These are phyloP conservation scores for Coremacera marginata DNA, from an alignment of 2,888 invertebrate species.

Conservation along the genomic window DNA sequence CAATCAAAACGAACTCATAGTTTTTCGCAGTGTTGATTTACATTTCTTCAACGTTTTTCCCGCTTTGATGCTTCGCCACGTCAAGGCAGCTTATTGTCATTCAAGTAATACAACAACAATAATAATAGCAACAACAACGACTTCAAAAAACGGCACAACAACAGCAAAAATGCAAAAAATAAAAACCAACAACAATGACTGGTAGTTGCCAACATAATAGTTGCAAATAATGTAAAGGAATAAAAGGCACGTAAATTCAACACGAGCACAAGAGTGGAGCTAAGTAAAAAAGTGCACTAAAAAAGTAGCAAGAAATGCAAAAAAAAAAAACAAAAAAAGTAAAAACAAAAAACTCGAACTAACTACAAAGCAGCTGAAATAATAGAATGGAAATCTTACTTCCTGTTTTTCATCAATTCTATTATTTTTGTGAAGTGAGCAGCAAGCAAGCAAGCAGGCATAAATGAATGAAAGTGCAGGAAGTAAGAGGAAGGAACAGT, in stretches of 20 bases:
- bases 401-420: slow-evolving; percentile 48
- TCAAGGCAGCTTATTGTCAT: slow-evolving; percentile 40
- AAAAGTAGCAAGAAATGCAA: not conserved
- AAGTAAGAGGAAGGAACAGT: not conserved
- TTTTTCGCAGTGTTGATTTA: slow-evolving; percentile 6
- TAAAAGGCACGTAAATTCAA: slow-evolving; percentile 29
- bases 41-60: slow-evolving; percentile 14
- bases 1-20: slow-evolving; percentile 41
- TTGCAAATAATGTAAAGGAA: slow-evolving; percentile 18
- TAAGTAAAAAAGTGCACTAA: not conserved
- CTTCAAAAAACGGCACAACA: slow-evolving; percentile 36
- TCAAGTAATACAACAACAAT: slow-evolving; percentile 32
- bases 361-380: slow-evolving; percentile 39
- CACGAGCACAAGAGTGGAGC: not conserved
- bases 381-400: slow-evolving; percentile 46
- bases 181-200: not conserved
- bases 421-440: slow-evolving; percentile 47
- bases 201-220: too few species aligned
- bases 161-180: too few species aligned
- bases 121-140: slow-evolving; percentile 17
- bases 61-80: not conserved
- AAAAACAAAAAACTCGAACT: slow-evolving; percentile 13
- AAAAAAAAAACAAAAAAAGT: not conserved
- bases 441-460: slow-evolving; percentile 13
- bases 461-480: slow-evolving; percentile 33